Base-by-base conservation (phyloP, 2,797 vertebrate species). In the Catharus ustulatus region DNA sequence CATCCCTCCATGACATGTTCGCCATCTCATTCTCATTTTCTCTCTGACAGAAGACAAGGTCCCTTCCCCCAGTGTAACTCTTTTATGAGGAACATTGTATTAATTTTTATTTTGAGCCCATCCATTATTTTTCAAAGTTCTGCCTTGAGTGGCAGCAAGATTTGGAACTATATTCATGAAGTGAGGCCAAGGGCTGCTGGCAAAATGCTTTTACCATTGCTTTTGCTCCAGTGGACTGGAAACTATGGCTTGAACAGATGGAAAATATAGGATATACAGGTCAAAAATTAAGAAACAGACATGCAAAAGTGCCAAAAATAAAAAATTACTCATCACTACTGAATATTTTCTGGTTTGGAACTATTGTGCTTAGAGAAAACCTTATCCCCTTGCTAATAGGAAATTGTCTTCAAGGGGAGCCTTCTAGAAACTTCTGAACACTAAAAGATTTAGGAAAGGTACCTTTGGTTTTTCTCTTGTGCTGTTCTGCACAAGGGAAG, bases 161-260 rank as follows among this genome's bases (percentile, higher is more conserved):
- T 63, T 94, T 97, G 94, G 89, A 96, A 43, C 80, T 51, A 20
- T 52, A 29, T 54, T 74, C 71, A 24, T 69, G 55, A 93, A 84
- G 82, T 61, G 75, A 96, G 72, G 96, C 95, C 94, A 95, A 96
- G 63, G 79, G 96, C 97, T 95, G 89, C 94, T 95, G 96, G 96
- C 95, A 96, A 96, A 96, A 95, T 90, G 89, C 93, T 96, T 94
- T 94, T 80, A 86, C 96, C 93, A 77, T 92, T 96, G 90, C 93
- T 96, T 97, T 94, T 97, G 97, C 96, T 97, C 90, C 95, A 97
- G 14, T 97, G 97, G 94, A 84, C 96, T 96, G 96, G 96, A 97
- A 97, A 94, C 63, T 22, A 23, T 71, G 93, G 87, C 72, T 85
- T 84, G 96, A 97, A 96, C 97, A 97, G 97, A 98, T 96, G 96